A percentile compares a stretch with the other conserved stretches of the same genome.
Conservation (phyloP, 2,888 invertebrate genomes). For the Synanthedon vespiformis region DNA sequence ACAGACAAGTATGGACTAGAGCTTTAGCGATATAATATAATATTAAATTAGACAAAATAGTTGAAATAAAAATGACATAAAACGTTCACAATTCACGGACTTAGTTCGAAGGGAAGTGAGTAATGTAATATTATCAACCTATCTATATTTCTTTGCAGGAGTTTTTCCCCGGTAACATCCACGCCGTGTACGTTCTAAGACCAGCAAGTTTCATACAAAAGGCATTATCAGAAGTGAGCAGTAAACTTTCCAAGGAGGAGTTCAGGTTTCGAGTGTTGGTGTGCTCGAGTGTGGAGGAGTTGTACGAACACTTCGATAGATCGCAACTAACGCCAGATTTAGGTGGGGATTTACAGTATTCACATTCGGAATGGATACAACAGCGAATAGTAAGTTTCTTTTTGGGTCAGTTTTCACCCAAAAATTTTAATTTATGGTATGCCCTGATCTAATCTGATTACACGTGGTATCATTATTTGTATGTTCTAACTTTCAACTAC, state of each 20-base stretch:
- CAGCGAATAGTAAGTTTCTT: constrained; percentile 85
- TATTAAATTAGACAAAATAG: too few relatives aligned
- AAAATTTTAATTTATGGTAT: neutral
- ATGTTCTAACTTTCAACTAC: too few relatives aligned
- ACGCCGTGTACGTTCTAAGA: constrained; percentile 92
- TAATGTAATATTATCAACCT: too few relatives aligned
- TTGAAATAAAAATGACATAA: too few relatives aligned
- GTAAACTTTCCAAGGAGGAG: constrained; percentile 90
- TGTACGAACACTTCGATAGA: constrained; percentile 86
- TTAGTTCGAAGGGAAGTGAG: too few relatives aligned
- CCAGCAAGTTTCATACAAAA: constrained; percentile 96
- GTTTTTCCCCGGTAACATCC: constrained; percentile 93
- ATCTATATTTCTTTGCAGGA: constrained; percentile 71
- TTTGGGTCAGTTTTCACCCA: neutral
- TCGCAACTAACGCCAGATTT: constrained; percentile 90
- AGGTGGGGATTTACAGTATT: constrained; percentile 89
- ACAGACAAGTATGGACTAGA: too few relatives aligned
- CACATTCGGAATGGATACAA: constrained; percentile 96
- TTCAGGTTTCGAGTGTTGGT: constrained; percentile 92
- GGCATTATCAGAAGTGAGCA: constrained; percentile 95
- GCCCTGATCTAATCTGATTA: too few relatives aligned
- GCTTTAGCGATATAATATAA: too few relatives aligned
- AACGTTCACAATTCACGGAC: too few relatives aligned
- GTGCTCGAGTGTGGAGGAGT: constrained; percentile 85
- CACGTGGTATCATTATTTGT: too few relatives aligned